These are phyloP conservation scores for Ophraella communa DNA, from an alignment of 2,888 invertebrate species.

Conservation along the genomic window DNA sequence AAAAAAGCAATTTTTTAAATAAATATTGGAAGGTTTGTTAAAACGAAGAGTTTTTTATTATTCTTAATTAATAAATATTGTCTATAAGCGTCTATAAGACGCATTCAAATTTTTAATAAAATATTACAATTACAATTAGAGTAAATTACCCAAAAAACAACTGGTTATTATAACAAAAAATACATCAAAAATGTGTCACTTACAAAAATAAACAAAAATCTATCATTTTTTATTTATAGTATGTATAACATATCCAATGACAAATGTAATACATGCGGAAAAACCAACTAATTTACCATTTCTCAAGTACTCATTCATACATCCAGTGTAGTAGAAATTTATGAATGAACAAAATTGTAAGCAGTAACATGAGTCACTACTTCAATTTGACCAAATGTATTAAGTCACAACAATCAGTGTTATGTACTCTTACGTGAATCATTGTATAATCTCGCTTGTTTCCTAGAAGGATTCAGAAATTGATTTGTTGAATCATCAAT, in stretches of 20 bases:
- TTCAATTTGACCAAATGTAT: neutral
- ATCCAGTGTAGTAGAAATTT: neutral
- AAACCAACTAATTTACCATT: neutral
- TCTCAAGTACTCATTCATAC: neutral
- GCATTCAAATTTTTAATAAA: too few relatives aligned
- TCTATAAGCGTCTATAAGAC: too few relatives aligned
- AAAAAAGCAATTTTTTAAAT: too few relatives aligned
- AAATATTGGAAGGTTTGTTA: too few relatives aligned
- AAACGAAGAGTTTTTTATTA: too few relatives aligned
- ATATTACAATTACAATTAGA: too few relatives aligned
- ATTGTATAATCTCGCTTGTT: neutral
- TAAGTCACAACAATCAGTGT: constrained; percentile 1
- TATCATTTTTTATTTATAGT: too few relatives aligned
- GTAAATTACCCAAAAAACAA: too few relatives aligned
- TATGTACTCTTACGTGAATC: neutral
- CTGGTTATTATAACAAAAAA: too few relatives aligned
- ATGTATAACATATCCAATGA: neutral
- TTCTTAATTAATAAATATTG: too few relatives aligned
- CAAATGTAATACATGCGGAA: neutral
- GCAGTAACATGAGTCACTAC: neutral
- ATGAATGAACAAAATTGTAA: neutral
- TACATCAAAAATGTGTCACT: too few relatives aligned
- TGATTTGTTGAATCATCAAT: neutral
- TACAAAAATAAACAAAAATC: too few relatives aligned
- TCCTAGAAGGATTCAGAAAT: neutral